Evolutionary conservation across 1,140 invertebrate genomes (phyloP).

Genomic region (Drosophila asahinai): DNA sequence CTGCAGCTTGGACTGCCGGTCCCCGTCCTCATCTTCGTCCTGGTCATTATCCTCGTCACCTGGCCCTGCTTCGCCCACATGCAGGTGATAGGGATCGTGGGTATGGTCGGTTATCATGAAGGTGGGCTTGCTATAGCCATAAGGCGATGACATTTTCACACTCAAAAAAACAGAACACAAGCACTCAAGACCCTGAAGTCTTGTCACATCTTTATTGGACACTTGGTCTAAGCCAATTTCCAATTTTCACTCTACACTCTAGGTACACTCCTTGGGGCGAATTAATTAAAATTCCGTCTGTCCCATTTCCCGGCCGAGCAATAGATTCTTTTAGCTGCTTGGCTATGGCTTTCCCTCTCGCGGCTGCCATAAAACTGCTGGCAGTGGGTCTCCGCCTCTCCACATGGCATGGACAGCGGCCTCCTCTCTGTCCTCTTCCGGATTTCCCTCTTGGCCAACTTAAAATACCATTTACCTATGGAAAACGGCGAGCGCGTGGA

Average conservation of each 20-base stretch:
- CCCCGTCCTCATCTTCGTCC: slow-evolving; percentile 58
- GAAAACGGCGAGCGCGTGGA: slow-evolving; percentile 56
- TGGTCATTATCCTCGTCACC: slow-evolving; percentile 34
- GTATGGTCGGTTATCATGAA: slow-evolving; percentile 75
- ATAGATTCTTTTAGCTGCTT: slow-evolving; percentile 28
- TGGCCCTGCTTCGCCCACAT: slow-evolving; percentile 5
- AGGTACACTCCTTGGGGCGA: slow-evolving; percentile 28
- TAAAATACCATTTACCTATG: slow-evolving; percentile 54
- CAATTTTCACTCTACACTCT: slow-evolving; percentile 29
- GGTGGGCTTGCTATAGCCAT: slow-evolving; percentile 63
- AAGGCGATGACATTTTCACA: slow-evolving; percentile 57
- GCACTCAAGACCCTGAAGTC: neutral
- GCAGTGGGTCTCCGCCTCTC: slow-evolving; percentile 26
- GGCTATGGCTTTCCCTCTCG: slow-evolving; percentile 39
- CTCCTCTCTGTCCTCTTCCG: slow-evolving; percentile 8
- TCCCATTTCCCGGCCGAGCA: slow-evolving; percentile 21
- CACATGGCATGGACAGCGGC: slow-evolving; percentile 36
- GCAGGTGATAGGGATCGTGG: slow-evolving; percentile 64
- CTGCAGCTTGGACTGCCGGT: slow-evolving; percentile 69
- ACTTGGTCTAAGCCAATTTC: slow-evolving; percentile 45
- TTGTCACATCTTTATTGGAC: slow-evolving; percentile 18
- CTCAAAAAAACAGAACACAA: slow-evolving; percentile 13
- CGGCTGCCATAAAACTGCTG: slow-evolving; percentile 63
- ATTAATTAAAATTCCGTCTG: slow-evolving; percentile 63
- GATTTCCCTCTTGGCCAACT: slow-evolving; percentile 34